A percentile compares a stretch with the other conserved stretches of the same genome.
Evolutionary conservation across 2,888 invertebrate species (phyloP).

Genomic region (Apomyelois bistriatella): DNA sequence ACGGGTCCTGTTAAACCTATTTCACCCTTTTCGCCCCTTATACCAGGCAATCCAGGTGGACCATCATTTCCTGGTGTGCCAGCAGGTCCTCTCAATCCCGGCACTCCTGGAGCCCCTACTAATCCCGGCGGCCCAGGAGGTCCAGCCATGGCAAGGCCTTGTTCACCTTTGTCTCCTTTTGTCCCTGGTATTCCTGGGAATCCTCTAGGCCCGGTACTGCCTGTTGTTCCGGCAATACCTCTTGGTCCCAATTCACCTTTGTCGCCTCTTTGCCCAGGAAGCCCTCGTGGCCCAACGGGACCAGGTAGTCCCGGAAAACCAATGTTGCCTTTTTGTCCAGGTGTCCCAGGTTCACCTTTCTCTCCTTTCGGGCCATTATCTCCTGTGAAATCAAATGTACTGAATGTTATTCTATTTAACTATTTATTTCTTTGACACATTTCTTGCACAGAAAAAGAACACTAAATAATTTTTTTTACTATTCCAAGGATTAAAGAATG

Average conservation of each 20-base stretch:
- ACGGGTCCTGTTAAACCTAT: slow-evolving; percentile 79
- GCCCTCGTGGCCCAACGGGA: slow-evolving; percentile 84
- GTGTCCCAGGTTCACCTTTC: slow-evolving; percentile 60
- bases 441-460: too few species aligned
- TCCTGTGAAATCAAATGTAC: slow-evolving; percentile 52
- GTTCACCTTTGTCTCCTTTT: slow-evolving; percentile 86
- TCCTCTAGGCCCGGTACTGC: slow-evolving; percentile 82
- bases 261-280: slow-evolving; percentile 89
- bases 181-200: slow-evolving; percentile 77
- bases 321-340: slow-evolving; percentile 58
- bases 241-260: slow-evolving; percentile 88
- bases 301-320: slow-evolving; percentile 77
- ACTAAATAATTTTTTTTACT: too few species aligned
- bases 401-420: too few species aligned
- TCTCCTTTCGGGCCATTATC: slow-evolving; percentile 80
- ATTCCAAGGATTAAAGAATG: too few species aligned
- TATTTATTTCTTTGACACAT: too few species aligned
- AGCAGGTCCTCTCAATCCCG: slow-evolving; percentile 86
- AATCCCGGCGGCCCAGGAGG: slow-evolving; percentile 83
- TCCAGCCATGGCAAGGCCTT: slow-evolving; percentile 84
- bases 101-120: slow-evolving; percentile 84
- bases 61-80: slow-evolving; percentile 87
- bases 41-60: slow-evolving; percentile 80
- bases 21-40: slow-evolving; percentile 84
- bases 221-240: slow-evolving; percentile 88